A percentile compares a stretch with the other conserved stretches of the same genome.
phyloP scores from a whole-genome alignment of 2,797 vertebrate genomes.

The Chromis chromis region DNA sequence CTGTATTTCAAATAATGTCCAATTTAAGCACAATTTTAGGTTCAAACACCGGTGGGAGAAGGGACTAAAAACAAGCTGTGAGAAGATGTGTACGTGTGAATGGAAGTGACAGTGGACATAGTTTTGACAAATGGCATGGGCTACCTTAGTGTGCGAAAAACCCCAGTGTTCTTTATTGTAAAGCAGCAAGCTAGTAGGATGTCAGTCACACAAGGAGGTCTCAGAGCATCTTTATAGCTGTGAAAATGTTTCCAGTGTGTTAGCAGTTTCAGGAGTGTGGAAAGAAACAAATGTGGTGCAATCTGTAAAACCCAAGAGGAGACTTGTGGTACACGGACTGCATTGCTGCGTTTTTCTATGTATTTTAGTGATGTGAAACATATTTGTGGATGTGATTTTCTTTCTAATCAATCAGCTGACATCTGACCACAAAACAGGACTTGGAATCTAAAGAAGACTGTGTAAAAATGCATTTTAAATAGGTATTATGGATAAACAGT shows the following conservation, averaged over 20 bases:
- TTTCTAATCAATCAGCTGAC: not conserved
- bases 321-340: not conserved
- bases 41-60: slow-evolving; percentile 25
- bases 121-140: slow-evolving; percentile 62
- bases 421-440: not conserved
- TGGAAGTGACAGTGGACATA: slow-evolving; percentile 60
- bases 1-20: slow-evolving; percentile 14
- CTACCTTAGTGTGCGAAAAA: slow-evolving; percentile 57
- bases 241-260: slow-evolving; percentile 28
- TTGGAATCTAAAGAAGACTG: not conserved
- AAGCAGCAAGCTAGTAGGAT: slow-evolving; percentile 43
- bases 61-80: slow-evolving; percentile 28
- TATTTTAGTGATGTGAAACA: slow-evolving; percentile 8
- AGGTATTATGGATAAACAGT: slow-evolving; percentile 3
- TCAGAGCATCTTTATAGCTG: slow-evolving; percentile 51
- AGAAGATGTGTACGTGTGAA: slow-evolving; percentile 47
- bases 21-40: slow-evolving; percentile 14
- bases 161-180: slow-evolving; percentile 35
- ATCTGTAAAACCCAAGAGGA: slow-evolving; percentile 15
- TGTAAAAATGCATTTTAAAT: slow-evolving; percentile 23
- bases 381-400: not conserved
- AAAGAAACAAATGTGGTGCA: slow-evolving; percentile 13
- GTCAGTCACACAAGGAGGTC: slow-evolving; percentile 51
- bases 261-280: slow-evolving; percentile 23
- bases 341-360: not conserved